Evolutionary conservation across 2,113 vertebrate species (phyloP), one percentile per base, ranked within the genome.

Genomic region (Lepidothrix coronata): DNA sequence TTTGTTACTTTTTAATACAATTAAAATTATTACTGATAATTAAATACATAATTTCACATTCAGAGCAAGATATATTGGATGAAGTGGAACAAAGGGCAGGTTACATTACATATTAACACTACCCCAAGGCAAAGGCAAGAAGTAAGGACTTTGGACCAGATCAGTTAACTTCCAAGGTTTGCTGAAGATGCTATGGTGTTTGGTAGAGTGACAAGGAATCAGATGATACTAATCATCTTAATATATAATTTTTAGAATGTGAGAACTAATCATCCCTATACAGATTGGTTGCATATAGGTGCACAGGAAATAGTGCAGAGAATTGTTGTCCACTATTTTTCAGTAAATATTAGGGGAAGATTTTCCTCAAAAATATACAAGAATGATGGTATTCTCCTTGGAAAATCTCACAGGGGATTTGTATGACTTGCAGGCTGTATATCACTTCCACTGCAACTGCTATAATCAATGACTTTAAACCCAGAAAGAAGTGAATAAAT

Each of bases 171-270:
- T 93, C 51, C 25, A 92, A 61, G 17, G 93, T 95, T 83, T 96
- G 23, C 79, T 97, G 89, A 92, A 97, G 89, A 95, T 28, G 88
- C 75, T 78, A 95, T 15, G 13, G n/a, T 66, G 43, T 93, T 97
- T 97, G 52, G 25, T 87, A 91, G 52, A 89, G 27, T 90, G 71
- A 44, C 70, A 96, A 89, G 62, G 92, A 93, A 93, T 90, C 55
- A 96, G 89, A 86, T 82, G 27, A 94, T 85, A 85, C 14, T 93
- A 95, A 96, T 91, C 27, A 90, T 83, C 85, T 92, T 96, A 88
- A 84, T 62, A 70, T 75, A 79, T 88, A 89, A 95, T 95, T 94
- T 33, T 95, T 91, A 86, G 43, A 95, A 94, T 92, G n/a, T 91
- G 89, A 95, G 93, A 95, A 81, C 63, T 93, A 88, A 97, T 91